Percentiles rank a stretch among this genome's conserved stretches.
These are phyloP conservation scores for Phrynocephalus vlangalii DNA, from an alignment of 2,797 vertebrate genomes.

Conservation along the genomic window DNA sequence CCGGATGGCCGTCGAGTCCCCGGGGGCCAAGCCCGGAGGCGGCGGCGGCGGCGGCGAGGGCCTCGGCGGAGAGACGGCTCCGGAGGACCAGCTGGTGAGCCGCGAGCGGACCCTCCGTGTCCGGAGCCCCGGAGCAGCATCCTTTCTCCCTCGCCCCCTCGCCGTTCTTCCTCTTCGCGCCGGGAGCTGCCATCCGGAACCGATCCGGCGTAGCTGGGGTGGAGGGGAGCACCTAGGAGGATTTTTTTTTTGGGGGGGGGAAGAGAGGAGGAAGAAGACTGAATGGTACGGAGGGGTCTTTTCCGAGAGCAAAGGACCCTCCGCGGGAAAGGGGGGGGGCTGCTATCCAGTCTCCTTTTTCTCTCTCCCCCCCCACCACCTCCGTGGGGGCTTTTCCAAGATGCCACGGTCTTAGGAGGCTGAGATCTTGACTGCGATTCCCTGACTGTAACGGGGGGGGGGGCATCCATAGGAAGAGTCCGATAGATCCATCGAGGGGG, in stretches of 20 bases:
- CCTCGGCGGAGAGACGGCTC: constrained; percentile 52
- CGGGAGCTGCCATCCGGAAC: background rate
- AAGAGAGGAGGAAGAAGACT: background rate
- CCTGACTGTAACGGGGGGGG: too few relatives aligned
- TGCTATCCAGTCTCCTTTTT: too few relatives aligned
- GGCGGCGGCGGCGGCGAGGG: constrained; percentile 49
- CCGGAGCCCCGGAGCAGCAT: background rate
- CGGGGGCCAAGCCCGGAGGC: constrained; percentile 61
- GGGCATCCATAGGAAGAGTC: background rate
- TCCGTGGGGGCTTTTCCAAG: background rate
- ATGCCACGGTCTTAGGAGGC: background rate
- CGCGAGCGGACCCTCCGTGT: constrained; percentile 22
- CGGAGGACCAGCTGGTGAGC: constrained; percentile 71
- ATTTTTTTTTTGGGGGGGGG: background rate
- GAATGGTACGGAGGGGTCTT: too few relatives aligned
- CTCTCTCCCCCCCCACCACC: background rate
- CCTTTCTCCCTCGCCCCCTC: background rate
- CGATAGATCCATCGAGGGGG: background rate
- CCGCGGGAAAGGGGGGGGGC: constrained; percentile 9
- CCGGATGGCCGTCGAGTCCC: constrained; percentile 73
- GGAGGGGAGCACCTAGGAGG: too few relatives aligned
- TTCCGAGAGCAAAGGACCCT: too few relatives aligned
- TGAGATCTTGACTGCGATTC: background rate
- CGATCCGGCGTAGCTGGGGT: constrained; percentile 19
- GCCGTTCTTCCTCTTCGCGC: too few relatives aligned